phyloP scores from a whole-genome alignment of 2,888 invertebrate genomes.

The Leptinotarsa rubiginosa region DNA sequence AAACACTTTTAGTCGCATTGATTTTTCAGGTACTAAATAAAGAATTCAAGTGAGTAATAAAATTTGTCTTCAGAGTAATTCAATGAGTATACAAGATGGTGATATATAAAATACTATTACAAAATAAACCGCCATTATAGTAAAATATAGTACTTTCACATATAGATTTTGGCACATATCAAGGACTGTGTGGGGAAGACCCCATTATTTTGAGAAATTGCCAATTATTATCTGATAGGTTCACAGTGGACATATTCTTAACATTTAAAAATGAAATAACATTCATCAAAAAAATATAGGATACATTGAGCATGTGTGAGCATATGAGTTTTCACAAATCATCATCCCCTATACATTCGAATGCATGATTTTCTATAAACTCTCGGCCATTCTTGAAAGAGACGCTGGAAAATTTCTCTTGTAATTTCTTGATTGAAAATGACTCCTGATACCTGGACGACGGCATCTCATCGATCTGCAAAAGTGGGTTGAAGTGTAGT shows the following conservation, averaged over 20 bases:
- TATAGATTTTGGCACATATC: constrained; percentile 52
- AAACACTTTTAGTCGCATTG: constrained; percentile 27
- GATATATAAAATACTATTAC: constrained; percentile 43
- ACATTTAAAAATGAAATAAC: constrained; percentile 49
- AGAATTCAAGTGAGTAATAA: constrained; percentile 29
- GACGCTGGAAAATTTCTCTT: constrained; percentile 79
- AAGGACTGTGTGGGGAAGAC: constrained; percentile 48
- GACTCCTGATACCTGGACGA: constrained; percentile 73
- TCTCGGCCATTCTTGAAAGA: constrained; percentile 78
- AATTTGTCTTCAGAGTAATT: constrained; percentile 33
- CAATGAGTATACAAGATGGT: constrained; percentile 42
- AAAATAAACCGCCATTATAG: constrained; percentile 43
- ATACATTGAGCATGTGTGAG: constrained; percentile 34
- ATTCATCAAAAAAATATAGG: constrained; percentile 36
- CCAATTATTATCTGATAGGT: constrained; percentile 45
- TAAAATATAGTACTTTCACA: constrained; percentile 49
- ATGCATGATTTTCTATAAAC: constrained; percentile 90
- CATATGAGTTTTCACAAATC: constrained; percentile 73
- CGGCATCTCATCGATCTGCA: constrained; percentile 72
- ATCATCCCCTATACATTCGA: constrained; percentile 95
- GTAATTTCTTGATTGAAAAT: constrained; percentile 81
- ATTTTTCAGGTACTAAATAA: constrained; percentile 38
- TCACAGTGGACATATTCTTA: constrained; percentile 47
- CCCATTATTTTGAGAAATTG: constrained; percentile 42
- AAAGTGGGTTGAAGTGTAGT: constrained; percentile 42